phyloP scores from a whole-genome alignment of 1,140 invertebrate genomes.

The Catajapyx aquilonaris region DNA sequence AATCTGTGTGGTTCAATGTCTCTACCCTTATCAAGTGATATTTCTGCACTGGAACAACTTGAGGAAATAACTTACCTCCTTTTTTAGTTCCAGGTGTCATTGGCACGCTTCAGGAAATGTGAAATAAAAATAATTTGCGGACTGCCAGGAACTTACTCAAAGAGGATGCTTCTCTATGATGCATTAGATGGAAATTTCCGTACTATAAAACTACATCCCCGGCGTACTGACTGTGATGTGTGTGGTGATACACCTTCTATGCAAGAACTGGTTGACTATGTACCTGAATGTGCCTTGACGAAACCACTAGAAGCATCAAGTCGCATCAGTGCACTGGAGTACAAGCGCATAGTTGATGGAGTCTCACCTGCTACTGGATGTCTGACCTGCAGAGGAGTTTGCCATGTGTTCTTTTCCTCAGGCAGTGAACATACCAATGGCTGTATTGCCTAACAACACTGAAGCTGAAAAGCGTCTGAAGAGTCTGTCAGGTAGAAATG shows the following conservation, averaged over 20 bases:
- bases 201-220: conserved; percentile 52
- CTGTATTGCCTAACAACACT: too few species aligned
- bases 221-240: conserved; percentile 42
- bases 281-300: too few species aligned
- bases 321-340: conserved; percentile 37
- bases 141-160: conserved; percentile 31
- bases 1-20: too few species aligned
- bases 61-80: too few species aligned
- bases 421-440: conserved; percentile 39
- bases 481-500: too few species aligned
- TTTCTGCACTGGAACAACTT: too few species aligned
- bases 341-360: conserved; percentile 22
- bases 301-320: too few species aligned
- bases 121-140: conserved; percentile 66
- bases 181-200: conserved; percentile 49
- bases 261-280: conserved; percentile 56
- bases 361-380: conserved; percentile 50
- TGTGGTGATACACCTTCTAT: conserved; percentile 59
- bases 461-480: too few species aligned
- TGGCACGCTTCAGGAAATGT: conserved; percentile 74
- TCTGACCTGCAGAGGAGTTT: conserved; percentile 42
- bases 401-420: conserved; percentile 47
- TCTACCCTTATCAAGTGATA: too few species aligned
- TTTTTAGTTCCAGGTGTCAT: conserved; percentile 59
- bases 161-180: conserved; percentile 68